These are phyloP conservation scores for Lagorchestes hirsutus DNA, from an alignment of 2,797 vertebrate genomes.

Conservation along the genomic window DNA sequence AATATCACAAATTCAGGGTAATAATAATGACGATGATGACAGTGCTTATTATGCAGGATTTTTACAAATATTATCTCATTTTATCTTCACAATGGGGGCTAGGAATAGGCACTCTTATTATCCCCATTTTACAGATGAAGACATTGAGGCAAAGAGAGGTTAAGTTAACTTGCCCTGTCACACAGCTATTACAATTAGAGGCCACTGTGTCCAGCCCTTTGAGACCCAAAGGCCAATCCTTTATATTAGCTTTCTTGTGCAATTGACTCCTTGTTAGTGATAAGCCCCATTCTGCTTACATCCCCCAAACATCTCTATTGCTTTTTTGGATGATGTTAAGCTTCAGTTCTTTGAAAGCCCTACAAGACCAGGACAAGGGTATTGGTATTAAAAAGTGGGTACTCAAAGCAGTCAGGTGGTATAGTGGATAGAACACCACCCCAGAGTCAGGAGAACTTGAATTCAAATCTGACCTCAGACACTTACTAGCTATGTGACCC, in stretches of 20 bases:
- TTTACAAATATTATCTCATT: not conserved
- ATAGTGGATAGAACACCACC: not conserved
- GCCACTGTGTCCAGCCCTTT: not conserved
- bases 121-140: not conserved
- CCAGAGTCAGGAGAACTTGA: not conserved
- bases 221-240: not conserved
- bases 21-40: not conserved
- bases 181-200: not conserved
- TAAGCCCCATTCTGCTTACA: not conserved
- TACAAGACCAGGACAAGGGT: not conserved
- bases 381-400: not conserved
- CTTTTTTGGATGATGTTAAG: not conserved
- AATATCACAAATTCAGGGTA: not conserved
- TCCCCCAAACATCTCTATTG: not conserved
- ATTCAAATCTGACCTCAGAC: not conserved
- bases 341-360: not conserved
- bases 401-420: not conserved
- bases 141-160: not conserved
- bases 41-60: not conserved
- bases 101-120: not conserved
- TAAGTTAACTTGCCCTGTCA: not conserved
- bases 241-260: not conserved
- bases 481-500: not conserved
- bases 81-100: not conserved
- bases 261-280: not conserved